Percentiles rank a stretch among this genome's conserved stretches.
phyloP scores from a whole-genome alignment of 2,888 invertebrate genomes.

The Troides helena region DNA sequence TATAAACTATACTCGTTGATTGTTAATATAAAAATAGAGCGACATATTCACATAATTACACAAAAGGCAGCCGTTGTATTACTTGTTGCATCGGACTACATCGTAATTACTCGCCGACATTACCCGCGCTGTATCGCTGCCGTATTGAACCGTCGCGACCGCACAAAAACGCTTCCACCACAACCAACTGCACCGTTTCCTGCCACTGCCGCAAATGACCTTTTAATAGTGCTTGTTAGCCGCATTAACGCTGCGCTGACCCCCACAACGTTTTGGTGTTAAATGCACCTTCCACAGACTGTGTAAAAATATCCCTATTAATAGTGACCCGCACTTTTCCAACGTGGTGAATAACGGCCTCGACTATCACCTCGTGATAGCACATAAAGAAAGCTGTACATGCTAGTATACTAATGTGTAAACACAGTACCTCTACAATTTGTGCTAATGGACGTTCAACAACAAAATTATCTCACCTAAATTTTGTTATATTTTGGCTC shows the following conservation, averaged over 20 bases:
- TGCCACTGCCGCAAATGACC: constrained; percentile 69
- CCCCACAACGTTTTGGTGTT: constrained; percentile 30
- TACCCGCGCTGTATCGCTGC: constrained; percentile 31
- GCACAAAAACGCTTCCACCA: constrained; percentile 51
- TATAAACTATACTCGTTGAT: too few relatives aligned
- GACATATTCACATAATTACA: constrained; percentile 12
- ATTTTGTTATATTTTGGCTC: too few relatives aligned
- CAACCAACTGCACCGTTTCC: constrained; percentile 65
- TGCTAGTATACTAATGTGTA: too few relatives aligned
- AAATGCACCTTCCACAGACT: background rate
- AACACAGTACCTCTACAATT: too few relatives aligned
- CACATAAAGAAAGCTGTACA: too few relatives aligned
- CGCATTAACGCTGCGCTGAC: constrained; percentile 60
- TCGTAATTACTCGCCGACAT: constrained; percentile 38
- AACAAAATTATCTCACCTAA: too few relatives aligned
- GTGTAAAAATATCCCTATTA: too few relatives aligned
- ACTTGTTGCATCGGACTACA: constrained; percentile 36
- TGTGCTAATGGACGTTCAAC: too few relatives aligned
- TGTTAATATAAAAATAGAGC: background rate
- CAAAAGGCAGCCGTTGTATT: constrained; percentile 31
- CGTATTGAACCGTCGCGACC: constrained; percentile 43
- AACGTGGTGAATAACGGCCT: too few relatives aligned
- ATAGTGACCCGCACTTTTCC: too few relatives aligned
- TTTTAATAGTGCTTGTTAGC: constrained; percentile 63
- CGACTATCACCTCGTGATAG: too few relatives aligned